phyloP scores from a whole-genome alignment of 2,888 invertebrate genomes.

The Diloba caeruleocephala region DNA sequence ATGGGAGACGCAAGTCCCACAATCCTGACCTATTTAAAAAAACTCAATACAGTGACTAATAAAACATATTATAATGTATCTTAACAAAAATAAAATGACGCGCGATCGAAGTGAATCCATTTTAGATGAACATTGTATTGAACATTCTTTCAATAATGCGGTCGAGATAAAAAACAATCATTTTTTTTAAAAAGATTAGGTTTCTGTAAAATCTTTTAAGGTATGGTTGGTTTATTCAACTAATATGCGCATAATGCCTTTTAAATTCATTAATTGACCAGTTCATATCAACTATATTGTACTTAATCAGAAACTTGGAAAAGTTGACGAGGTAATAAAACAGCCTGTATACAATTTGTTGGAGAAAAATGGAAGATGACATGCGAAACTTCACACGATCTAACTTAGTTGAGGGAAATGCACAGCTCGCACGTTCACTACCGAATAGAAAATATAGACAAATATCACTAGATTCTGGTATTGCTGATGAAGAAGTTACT shows the following conservation, averaged over 20 bases:
- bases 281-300: background rate
- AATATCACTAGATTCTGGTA: slow-evolving; percentile 68
- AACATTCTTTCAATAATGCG: background rate
- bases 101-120: slow-evolving; percentile 11
- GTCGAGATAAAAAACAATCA: too few species aligned
- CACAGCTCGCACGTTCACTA: slow-evolving; percentile 30
- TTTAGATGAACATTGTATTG: background rate
- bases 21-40: slow-evolving; percentile 27
- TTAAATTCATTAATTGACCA: too few species aligned
- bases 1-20: slow-evolving; percentile 45
- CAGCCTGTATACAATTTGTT: slow-evolving; percentile 61
- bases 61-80: slow-evolving; percentile 9
- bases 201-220: too few species aligned
- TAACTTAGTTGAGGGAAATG: slow-evolving; percentile 51
- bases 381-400: slow-evolving; percentile 63
- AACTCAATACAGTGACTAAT: slow-evolving; percentile 32
- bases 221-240: too few species aligned
- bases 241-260: too few species aligned
- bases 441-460: slow-evolving; percentile 54
- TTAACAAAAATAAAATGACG: slow-evolving; percentile 7
- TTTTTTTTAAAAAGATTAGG: too few species aligned
- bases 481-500: slow-evolving; percentile 58
- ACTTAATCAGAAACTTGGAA: slow-evolving; percentile 6
- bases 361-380: slow-evolving; percentile 57
- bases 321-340: slow-evolving; percentile 32